These are phyloP conservation scores for Equus quagga DNA, from an alignment of 2,113 vertebrate genomes.

Conservation along the genomic window DNA sequence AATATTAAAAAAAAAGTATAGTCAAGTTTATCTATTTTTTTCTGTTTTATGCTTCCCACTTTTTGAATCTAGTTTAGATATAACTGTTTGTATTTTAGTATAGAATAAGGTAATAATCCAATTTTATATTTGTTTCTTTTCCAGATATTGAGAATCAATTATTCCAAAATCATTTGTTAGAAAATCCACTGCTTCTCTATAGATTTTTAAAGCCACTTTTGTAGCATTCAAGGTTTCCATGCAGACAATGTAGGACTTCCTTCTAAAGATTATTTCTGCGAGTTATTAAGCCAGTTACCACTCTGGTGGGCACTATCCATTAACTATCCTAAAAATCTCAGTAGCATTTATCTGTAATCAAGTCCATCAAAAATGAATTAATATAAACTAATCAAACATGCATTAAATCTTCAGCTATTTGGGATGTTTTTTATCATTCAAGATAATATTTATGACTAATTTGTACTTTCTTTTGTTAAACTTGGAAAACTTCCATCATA, in stretches of 20 bases:
- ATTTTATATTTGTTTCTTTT: not conserved
- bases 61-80: not conserved
- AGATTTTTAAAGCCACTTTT: not conserved
- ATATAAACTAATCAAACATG: not conserved
- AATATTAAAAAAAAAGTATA: not conserved
- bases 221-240: not conserved
- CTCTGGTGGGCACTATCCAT: not conserved
- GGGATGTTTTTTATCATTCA: not conserved
- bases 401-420: not conserved
- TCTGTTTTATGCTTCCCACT: not conserved
- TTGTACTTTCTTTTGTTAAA: not conserved
- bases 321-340: not conserved
- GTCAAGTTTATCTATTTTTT: not conserved
- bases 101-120: not conserved
- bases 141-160: not conserved
- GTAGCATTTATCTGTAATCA: not conserved
- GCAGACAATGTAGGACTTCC: not conserved
- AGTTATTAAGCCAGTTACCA: not conserved
- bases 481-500: not conserved
- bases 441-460: not conserved
- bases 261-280: not conserved
- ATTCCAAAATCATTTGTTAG: not conserved
- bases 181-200: not conserved
- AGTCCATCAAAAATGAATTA: not conserved
- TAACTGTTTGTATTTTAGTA: not conserved